Percentiles rank a stretch among this genome's conserved stretches.
These are phyloP conservation scores for Stenopsyche tienmushanensis DNA, from an alignment of 1,140 invertebrate species.

Conservation along the genomic window DNA sequence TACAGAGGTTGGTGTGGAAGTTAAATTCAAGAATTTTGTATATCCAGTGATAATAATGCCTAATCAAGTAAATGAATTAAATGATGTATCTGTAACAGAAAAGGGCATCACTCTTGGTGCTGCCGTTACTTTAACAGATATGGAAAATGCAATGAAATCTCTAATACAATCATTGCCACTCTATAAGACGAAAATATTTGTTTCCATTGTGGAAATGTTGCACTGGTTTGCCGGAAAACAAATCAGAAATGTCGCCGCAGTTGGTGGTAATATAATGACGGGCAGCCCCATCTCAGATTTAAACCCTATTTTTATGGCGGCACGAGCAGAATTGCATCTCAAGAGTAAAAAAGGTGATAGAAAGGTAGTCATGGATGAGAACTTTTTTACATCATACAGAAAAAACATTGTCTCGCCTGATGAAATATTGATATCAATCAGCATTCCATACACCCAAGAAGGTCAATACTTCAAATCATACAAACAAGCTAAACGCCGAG, in stretches of 20 bases:
- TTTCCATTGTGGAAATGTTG: slow-evolving; percentile 79
- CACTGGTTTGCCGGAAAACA: slow-evolving; percentile 94
- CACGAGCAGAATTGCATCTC: slow-evolving; percentile 59
- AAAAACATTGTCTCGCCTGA: slow-evolving; percentile 72
- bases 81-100: slow-evolving; percentile 56
- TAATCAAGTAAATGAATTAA: slow-evolving; percentile 71
- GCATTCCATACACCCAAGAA: slow-evolving; percentile 60
- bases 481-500: slow-evolving; percentile 88
- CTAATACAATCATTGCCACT: slow-evolving; percentile 60
- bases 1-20: slow-evolving; percentile 91
- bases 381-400: slow-evolving; percentile 87
- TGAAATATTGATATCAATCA: slow-evolving; percentile 79
- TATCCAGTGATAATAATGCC: slow-evolving; percentile 84
- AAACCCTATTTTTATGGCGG: slow-evolving; percentile 88
- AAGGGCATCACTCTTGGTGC: slow-evolving; percentile 74
- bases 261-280: slow-evolving; percentile 93
- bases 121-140: slow-evolving; percentile 73
- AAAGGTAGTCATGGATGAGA: slow-evolving; percentile 72
- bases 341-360: slow-evolving; percentile 57
- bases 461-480: slow-evolving; percentile 84
- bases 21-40: slow-evolving; percentile 83
- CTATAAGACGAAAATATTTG: slow-evolving; percentile 70
- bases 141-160: slow-evolving; percentile 64
- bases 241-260: slow-evolving; percentile 78
- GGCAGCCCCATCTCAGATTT: slow-evolving; percentile 95